A percentile compares a stretch with the other conserved stretches of the same genome.
Conservation (phyloP, 1,140 invertebrate genomes). For the Hormaphis cornu region DNA sequence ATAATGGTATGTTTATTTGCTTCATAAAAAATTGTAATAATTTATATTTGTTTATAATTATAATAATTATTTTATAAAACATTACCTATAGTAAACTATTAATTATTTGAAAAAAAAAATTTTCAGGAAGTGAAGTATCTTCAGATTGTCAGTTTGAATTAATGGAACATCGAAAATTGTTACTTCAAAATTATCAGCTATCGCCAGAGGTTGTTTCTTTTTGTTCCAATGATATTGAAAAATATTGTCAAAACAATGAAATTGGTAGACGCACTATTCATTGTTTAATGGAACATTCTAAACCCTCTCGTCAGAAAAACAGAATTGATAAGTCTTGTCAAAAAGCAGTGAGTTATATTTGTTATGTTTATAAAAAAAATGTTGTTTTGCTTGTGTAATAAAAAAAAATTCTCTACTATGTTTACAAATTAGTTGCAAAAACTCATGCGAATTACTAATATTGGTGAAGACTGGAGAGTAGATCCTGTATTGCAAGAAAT, state of each 20-base stretch:
- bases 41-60: not conserved
- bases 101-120: not conserved
- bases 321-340: constrained; percentile 57
- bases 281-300: constrained; percentile 87
- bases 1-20: constrained; percentile 49
- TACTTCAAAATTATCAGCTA: constrained; percentile 87
- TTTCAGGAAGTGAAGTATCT: constrained; percentile 50
- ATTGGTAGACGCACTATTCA: constrained; percentile 82
- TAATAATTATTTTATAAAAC: not conserved
- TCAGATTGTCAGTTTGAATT: constrained; percentile 77
- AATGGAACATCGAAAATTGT: constrained; percentile 75
- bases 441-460: constrained; percentile 69
- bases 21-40: not conserved
- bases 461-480: constrained; percentile 81
- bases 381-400: not conserved
- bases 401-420: not conserved
- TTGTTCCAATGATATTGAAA: constrained; percentile 77
- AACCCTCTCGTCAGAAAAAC: constrained; percentile 49
- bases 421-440: constrained; percentile 55
- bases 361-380: not conserved
- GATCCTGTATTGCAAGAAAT: constrained; percentile 79
- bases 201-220: constrained; percentile 83
- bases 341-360: constrained; percentile 49
- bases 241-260: constrained; percentile 60
- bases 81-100: not conserved